Evolutionary conservation across 2,888 invertebrate genomes (phyloP).

Genomic region (Argyra leucocephala): DNA sequence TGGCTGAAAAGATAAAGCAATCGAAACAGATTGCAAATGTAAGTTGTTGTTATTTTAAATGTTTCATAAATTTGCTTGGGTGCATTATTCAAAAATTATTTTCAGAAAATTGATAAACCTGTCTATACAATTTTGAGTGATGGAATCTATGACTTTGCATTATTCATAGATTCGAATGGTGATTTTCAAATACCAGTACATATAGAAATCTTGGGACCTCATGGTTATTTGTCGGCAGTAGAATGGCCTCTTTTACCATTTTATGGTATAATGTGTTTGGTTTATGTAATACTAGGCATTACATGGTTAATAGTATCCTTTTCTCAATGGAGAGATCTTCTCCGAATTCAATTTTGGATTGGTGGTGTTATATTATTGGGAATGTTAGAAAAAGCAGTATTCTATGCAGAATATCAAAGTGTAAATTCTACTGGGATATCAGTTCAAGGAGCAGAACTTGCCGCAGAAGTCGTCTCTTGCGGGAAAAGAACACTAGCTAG

Average conservation of each 20-base stretch:
- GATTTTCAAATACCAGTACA: slow-evolving; percentile 53
- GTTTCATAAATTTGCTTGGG: background rate
- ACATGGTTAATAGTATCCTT: slow-evolving; percentile 76
- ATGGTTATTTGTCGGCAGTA: slow-evolving; percentile 78
- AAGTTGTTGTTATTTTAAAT: background rate
- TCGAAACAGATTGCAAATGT: background rate
- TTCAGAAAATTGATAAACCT: slow-evolving; percentile 42
- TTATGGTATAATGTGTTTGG: slow-evolving; percentile 80
- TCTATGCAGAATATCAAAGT: slow-evolving; percentile 78
- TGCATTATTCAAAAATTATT: no score
- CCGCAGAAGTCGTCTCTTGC: slow-evolving; percentile 86
- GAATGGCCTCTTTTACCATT: slow-evolving; percentile 85
- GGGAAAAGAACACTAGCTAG: slow-evolving; percentile 82
- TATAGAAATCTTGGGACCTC: slow-evolving; percentile 63
- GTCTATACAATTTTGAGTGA: slow-evolving; percentile 54
- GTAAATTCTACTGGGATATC: slow-evolving; percentile 59
- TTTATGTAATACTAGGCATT: slow-evolving; percentile 73
- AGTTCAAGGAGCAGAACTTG: slow-evolving; percentile 62
- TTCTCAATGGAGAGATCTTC: slow-evolving; percentile 79
- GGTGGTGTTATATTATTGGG: slow-evolving; percentile 82
- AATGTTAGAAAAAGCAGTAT: slow-evolving; percentile 79
- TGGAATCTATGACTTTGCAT: slow-evolving; percentile 60
- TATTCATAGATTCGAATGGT: slow-evolving; percentile 43
- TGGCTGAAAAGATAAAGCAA: background rate
- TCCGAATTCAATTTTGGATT: slow-evolving; percentile 93